phyloP scores from a whole-genome alignment of 2,888 invertebrate genomes.

The Unio pictorum region DNA sequence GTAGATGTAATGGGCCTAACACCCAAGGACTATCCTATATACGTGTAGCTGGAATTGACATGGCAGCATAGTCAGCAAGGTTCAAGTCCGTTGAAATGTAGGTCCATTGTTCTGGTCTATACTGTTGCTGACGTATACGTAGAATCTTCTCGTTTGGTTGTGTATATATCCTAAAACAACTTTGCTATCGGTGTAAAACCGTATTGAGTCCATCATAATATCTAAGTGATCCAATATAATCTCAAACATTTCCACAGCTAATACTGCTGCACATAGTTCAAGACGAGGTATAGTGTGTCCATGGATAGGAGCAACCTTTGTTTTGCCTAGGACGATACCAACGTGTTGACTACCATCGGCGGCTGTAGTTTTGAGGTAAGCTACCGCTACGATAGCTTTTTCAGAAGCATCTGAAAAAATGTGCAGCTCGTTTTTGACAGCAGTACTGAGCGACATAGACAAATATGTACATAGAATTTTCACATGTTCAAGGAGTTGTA shows the following conservation, averaged over 20 bases:
- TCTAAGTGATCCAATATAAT: constrained; percentile 15
- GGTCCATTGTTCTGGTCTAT: constrained; percentile 30
- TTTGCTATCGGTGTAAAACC: constrained; percentile 32
- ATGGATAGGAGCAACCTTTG: constrained; percentile 29
- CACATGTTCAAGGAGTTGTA: constrained; percentile 15
- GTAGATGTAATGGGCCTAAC: constrained; percentile 11
- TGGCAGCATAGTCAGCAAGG: constrained; percentile 30
- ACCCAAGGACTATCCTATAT: constrained; percentile 21
- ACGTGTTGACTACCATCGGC: constrained; percentile 5
- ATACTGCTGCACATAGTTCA: constrained; percentile 38
- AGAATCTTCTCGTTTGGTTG: constrained; percentile 33
- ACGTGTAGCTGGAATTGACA: constrained; percentile 6
- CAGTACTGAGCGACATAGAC: constrained; percentile 1
- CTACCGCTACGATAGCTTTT: constrained; percentile 36
- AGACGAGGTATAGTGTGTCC: constrained; percentile 40
- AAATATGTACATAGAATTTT: constrained; percentile 21
- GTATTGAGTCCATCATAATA: constrained; percentile 5
- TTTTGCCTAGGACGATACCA: constrained; percentile 39
- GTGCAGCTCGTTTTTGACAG: constrained; percentile 13
- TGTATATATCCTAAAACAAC: constrained; percentile 34
- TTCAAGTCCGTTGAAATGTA: constrained; percentile 24
- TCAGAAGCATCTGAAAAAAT: constrained; percentile 44
- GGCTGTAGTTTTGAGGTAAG: constrained; percentile 20
- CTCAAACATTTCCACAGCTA: constrained; percentile 26
- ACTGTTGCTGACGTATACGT: constrained; percentile 33